Percentiles rank a stretch among this genome's conserved stretches.
phyloP scores from a whole-genome alignment of 1,140 invertebrate species.

The Phthorimaea operculella region DNA sequence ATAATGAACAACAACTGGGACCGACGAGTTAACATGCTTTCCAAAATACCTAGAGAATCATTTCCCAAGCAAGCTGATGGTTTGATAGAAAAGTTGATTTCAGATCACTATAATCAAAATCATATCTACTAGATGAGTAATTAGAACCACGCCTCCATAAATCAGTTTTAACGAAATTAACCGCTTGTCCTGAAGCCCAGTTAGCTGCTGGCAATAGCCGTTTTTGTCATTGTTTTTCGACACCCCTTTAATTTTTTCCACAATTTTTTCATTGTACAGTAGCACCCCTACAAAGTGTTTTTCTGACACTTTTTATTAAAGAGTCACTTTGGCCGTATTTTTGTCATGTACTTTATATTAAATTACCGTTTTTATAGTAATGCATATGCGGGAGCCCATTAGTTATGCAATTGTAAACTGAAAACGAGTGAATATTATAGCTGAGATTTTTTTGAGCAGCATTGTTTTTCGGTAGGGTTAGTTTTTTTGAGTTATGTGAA shows the following conservation, averaged over 20 bases:
- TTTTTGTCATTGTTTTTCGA: constrained; percentile 55
- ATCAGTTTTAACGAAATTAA: constrained; percentile 54
- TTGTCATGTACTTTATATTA: constrained; percentile 64
- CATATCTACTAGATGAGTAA: too few species aligned
- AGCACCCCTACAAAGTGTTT: constrained; percentile 36
- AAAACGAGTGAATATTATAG: constrained; percentile 50
- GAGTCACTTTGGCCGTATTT: constrained; percentile 50
- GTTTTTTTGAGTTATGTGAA: not conserved
- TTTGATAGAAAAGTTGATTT: too few species aligned
- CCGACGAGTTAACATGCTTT: too few species aligned
- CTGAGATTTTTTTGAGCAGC: constrained; percentile 27
- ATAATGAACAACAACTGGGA: too few species aligned
- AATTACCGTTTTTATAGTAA: constrained; percentile 63
- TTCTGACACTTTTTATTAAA: constrained; percentile 41
- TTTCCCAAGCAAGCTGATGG: too few species aligned
- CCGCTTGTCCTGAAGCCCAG: constrained; percentile 49
- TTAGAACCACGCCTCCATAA: constrained; percentile 28
- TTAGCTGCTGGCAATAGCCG: constrained; percentile 44
- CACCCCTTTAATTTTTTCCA: constrained; percentile 34
- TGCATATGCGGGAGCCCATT: constrained; percentile 57
- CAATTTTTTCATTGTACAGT: constrained; percentile 40
- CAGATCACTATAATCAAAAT: too few species aligned
- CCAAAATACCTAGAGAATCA: too few species aligned
- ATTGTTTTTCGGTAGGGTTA: constrained; percentile 12
- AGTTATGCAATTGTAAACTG: constrained; percentile 43